Conservation (phyloP, 1,140 invertebrate genomes). For the Cryptotermes secundus region DNA sequence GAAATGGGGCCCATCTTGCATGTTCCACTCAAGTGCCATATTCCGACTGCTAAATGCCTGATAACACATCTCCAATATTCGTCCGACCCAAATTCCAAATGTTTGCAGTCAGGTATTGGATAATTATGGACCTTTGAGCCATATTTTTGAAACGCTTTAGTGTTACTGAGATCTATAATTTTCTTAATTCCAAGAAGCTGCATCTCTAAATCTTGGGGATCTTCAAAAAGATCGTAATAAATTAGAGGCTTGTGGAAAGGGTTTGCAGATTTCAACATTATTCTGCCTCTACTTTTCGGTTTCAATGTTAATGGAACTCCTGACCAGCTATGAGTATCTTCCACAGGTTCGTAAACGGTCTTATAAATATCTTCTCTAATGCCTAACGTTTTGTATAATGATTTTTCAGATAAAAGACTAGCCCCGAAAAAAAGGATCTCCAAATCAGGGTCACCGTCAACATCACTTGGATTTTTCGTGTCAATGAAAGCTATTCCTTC, state of each 20-base stretch:
- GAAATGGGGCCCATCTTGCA: conserved; percentile 74
- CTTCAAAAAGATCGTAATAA: conserved; percentile 78
- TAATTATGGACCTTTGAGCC: conserved; percentile 38
- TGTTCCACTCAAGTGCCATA: conserved; percentile 60
- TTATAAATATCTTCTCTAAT: conserved; percentile 36
- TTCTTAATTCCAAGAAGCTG: conserved; percentile 67
- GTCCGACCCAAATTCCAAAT: conserved; percentile 39
- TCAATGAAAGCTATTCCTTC: conserved; percentile 45
- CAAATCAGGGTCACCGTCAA: conserved; percentile 58
- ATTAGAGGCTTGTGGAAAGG: conserved; percentile 78
- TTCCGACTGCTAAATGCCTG: conserved; percentile 43
- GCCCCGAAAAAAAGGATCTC: conserved; percentile 48
- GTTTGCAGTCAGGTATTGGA: conserved; percentile 38
- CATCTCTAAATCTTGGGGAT: conserved; percentile 70
- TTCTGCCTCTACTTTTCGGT: conserved; percentile 49
- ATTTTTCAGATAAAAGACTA: background rate
- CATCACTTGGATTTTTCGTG: conserved; percentile 45
- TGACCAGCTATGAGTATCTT: conserved; percentile 37
- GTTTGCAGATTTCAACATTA: conserved; percentile 71
- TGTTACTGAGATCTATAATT: conserved; percentile 45
- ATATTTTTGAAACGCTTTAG: conserved; percentile 42
- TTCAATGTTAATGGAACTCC: conserved; percentile 42
- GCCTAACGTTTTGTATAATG: background rate
- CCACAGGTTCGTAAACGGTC: background rate
- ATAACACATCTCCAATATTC: conserved; percentile 45